Conservation (phyloP, 2,888 invertebrate genomes). For the Dasysyrphus albostriatus region DNA sequence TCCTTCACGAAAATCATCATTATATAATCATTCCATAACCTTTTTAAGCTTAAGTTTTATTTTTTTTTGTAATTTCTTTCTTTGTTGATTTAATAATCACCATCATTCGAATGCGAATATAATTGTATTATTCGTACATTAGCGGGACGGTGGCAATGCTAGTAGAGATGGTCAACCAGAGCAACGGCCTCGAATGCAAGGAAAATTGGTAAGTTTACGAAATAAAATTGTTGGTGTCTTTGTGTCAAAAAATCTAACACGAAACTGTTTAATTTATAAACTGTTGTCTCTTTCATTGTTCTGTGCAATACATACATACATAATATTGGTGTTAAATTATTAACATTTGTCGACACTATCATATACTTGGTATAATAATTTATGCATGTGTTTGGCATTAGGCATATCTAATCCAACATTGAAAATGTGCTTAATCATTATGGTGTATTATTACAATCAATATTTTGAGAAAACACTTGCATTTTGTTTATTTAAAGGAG, state of each 20-base stretch:
- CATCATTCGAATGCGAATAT: constrained; percentile 78
- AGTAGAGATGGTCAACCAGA: constrained; percentile 78
- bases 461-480: background rate
- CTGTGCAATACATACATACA: background rate
- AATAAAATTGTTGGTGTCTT: background rate
- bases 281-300: background rate
- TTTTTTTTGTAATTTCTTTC: constrained; percentile 63
- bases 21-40: constrained; percentile 74
- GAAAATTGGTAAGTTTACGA: constrained; percentile 59
- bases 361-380: constrained; percentile 7
- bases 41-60: constrained; percentile 50
- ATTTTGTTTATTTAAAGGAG: constrained; percentile 79
- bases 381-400: constrained; percentile 10
- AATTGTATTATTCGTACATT: constrained; percentile 79
- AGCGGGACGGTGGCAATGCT: constrained; percentile 77
- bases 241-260: constrained; percentile 3
- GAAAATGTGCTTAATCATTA: constrained; percentile 11
- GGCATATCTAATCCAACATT: background rate
- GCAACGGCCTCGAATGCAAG: constrained; percentile 53
- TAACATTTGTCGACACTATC: background rate
- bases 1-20: constrained; percentile 84
- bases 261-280: background rate
- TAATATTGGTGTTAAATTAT: background rate
- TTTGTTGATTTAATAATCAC: constrained; percentile 76
- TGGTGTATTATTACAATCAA: background rate